Base-by-base conservation (phyloP, 2,888 invertebrate genomes). In the Nowickia ferox region DNA sequence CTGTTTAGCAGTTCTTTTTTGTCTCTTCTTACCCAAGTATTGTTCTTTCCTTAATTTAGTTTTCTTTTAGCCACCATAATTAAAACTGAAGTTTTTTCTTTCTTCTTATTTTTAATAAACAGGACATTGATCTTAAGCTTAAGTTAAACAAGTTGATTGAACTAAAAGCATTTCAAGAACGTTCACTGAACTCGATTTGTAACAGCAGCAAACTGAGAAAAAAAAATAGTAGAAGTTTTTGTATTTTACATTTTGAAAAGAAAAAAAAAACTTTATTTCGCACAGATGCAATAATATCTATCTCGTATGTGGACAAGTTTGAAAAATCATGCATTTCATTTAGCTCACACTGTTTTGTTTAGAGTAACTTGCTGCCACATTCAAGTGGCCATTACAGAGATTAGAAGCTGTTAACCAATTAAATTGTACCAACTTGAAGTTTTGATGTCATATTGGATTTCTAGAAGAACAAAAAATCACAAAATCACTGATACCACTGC, bases 101-200 rank as follows among this genome's bases (percentile, higher is more conserved):
- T 48, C 48, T n/a, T 44, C 30, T 59, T 30, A 5, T 30, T 9
- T 66, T 57, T 10, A 77, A 81, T 72, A 42, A 71, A 55, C 75
- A 84, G 84, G 84, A 79, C 84, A 80, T 68, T 87, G 87, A 84
- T 83, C 84, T 82, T n/a, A 72, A 61, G 65, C 76, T 77, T 53
- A 74, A 83, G 74, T 80, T 40, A 42, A 77, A 53, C 55, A 72
- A 81, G 77, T 81, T 84, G 77, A 87, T 72, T 88, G 88, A 88
- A 88, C 88, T 84, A 74, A 80, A 79, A 82, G 84, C 84, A 84
- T 88, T 88, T 88, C 88, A 88, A 88, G 88, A 88, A 88, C 88
- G 88, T 88, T 88, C 88, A 88, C 44, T 87, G 87, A 86, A 83
- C 87, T 75, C 59, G 46, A 66, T 77, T 80, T 59, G 74, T 59